phyloP scores from a whole-genome alignment of 1,140 invertebrate genomes.

The Heliothis virescens region DNA sequence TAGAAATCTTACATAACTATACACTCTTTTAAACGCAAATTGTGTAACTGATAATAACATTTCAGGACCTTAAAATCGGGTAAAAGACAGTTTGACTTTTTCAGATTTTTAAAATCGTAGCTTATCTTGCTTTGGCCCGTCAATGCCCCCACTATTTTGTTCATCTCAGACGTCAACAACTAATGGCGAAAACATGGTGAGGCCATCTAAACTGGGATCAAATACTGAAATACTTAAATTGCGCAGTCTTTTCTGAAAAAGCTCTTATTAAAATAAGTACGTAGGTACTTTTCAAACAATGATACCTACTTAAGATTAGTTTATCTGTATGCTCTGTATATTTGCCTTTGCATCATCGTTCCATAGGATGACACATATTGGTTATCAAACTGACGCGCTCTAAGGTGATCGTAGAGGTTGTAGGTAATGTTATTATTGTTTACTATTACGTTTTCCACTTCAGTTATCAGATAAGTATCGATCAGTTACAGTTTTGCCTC shows the following conservation, averaged over 20 bases:
- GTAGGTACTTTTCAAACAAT: background rate
- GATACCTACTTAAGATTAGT: background rate
- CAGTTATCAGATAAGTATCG: background rate
- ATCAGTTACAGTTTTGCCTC: slow-evolving; percentile 1
- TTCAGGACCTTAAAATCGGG: no score
- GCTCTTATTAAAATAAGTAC: no score
- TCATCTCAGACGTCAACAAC: no score
- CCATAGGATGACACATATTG: slow-evolving; percentile 2
- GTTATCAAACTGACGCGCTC: slow-evolving; percentile 18
- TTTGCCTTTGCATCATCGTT: slow-evolving; percentile 8
- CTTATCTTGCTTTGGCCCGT: no score
- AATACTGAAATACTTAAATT: no score
- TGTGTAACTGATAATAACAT: no score
- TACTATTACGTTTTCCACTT: slow-evolving; percentile 28
- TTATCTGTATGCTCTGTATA: background rate
- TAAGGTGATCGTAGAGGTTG: slow-evolving; percentile 35
- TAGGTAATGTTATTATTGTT: slow-evolving; percentile 8
- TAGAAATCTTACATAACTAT: background rate
- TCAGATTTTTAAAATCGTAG: no score
- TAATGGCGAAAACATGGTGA: no score
- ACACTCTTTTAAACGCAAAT: background rate
- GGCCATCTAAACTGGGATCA: no score
- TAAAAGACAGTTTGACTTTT: no score
- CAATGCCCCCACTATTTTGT: no score
- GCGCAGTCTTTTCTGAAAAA: no score